These are phyloP conservation scores for Prenolepis imparis DNA, from an alignment of 2,888 invertebrate species.

Conservation along the genomic window DNA sequence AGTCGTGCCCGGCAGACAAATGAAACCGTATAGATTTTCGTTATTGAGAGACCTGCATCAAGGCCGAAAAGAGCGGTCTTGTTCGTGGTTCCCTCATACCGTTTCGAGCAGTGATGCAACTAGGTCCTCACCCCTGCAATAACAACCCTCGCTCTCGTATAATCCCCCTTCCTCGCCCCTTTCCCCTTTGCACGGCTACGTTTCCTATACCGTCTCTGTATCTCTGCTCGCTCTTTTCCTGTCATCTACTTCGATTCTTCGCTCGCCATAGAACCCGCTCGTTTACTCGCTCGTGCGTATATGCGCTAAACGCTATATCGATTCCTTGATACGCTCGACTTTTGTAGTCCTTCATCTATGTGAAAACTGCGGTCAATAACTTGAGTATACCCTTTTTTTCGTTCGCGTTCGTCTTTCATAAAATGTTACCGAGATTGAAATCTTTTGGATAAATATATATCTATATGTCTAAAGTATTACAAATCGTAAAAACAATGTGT, in stretches of 20 bases:
- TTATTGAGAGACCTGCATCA: slow-evolving; percentile 82
- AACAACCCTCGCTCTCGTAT: slow-evolving; percentile 82
- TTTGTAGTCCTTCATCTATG: slow-evolving; percentile 71
- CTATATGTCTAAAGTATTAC: neutral
- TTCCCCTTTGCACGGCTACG: slow-evolving; percentile 29
- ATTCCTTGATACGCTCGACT: slow-evolving; percentile 69
- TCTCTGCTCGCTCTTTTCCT: slow-evolving; percentile 38
- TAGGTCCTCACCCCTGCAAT: slow-evolving; percentile 82
- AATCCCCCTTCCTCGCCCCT: slow-evolving; percentile 49
- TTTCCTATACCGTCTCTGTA: slow-evolving; percentile 38
- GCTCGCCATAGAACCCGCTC: slow-evolving; percentile 74
- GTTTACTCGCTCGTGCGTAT: slow-evolving; percentile 53
- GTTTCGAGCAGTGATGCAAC: slow-evolving; percentile 81
- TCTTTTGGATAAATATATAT: neutral
- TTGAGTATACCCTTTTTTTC: slow-evolving; percentile 52
- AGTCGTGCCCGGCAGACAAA: slow-evolving; percentile 81
- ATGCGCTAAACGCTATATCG: slow-evolving; percentile 75
- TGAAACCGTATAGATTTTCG: slow-evolving; percentile 84
- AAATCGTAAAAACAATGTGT: neutral
- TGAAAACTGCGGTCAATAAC: slow-evolving; percentile 68
- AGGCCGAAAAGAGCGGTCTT: slow-evolving; percentile 59
- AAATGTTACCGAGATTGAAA: slow-evolving; percentile 72
- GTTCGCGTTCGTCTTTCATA: slow-evolving; percentile 13
- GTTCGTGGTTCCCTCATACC: slow-evolving; percentile 72
- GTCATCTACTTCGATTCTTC: slow-evolving; percentile 71